These are phyloP conservation scores for Pangasius djambal DNA, from an alignment of 2,797 vertebrate genomes.

Conservation along the genomic window DNA sequence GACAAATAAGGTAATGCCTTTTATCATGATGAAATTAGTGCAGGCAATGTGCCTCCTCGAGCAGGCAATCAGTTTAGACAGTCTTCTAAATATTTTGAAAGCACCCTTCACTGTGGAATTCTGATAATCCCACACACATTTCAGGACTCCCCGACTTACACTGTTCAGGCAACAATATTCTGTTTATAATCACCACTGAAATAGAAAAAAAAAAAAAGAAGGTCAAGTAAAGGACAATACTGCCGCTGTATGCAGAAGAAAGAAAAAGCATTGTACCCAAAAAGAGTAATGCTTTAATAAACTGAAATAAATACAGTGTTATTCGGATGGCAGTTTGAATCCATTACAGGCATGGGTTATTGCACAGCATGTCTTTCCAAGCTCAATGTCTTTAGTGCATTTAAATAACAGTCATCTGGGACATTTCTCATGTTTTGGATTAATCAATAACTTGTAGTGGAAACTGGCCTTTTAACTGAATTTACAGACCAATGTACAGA, in stretches of 20 bases:
- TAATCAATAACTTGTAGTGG: constrained; percentile 9
- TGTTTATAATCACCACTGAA: constrained; percentile 18
- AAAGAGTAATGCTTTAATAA: constrained; percentile 72
- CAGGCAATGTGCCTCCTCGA: neutral
- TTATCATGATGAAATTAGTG: constrained; percentile 20
- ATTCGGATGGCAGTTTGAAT: constrained; percentile 76
- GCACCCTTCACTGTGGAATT: constrained; percentile 43
- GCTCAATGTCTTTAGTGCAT: constrained; percentile 61
- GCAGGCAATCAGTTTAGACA: constrained; percentile 13
- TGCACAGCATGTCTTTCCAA: constrained; percentile 69
- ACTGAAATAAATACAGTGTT: constrained; percentile 77
- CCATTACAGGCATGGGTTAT: constrained; percentile 77
- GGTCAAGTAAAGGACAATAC: constrained; percentile 19
- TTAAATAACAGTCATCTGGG: constrained; percentile 41
- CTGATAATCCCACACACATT: constrained; percentile 27
- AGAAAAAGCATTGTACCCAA: constrained; percentile 38
- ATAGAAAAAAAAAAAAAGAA: constrained; percentile 19
- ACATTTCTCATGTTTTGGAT: constrained; percentile 15
- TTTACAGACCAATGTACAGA: constrained; percentile 12
- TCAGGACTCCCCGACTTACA: constrained; percentile 21
- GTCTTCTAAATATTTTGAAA: constrained; percentile 44
- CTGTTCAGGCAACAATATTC: constrained; percentile 22
- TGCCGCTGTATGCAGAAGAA: constrained; percentile 25
- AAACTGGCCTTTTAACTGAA: constrained; percentile 9
- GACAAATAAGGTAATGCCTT: constrained; percentile 15